A percentile compares a stretch with the other conserved stretches of the same genome.
Conservation (phyloP, 2,888 invertebrate genomes). For the Nephrotoma flavescens region DNA sequence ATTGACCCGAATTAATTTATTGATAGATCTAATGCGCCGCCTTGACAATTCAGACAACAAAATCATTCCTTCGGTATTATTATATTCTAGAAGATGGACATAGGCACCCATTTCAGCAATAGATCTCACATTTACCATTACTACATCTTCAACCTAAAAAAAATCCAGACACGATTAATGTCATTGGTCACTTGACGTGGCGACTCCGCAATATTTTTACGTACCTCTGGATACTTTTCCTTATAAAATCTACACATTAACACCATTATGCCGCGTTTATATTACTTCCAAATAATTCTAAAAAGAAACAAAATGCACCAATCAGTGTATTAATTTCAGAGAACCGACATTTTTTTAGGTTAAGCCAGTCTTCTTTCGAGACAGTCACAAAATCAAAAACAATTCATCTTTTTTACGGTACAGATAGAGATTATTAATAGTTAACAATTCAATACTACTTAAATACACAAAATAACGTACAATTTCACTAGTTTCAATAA, state of each 20-base stretch:
- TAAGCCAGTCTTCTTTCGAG: neutral
- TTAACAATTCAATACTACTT: neutral
- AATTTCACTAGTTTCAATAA: neutral
- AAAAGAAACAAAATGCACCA: neutral
- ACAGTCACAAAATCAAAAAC: neutral
- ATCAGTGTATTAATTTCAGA: neutral
- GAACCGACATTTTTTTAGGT: neutral
- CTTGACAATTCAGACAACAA: slow-evolving; percentile 93
- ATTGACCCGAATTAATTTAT: slow-evolving; percentile 96
- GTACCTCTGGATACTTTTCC: slow-evolving; percentile 82
- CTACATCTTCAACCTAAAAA: slow-evolving; percentile 82
- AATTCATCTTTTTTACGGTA: neutral
- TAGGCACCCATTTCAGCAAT: slow-evolving; percentile 99
- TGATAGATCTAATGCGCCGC: slow-evolving; percentile 96
- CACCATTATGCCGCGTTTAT: slow-evolving; percentile 47
- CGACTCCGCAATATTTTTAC: neutral
- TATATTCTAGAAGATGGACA: slow-evolving; percentile 93
- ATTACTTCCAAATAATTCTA: neutral
- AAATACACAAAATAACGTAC: neutral
- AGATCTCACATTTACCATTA: slow-evolving; percentile 95
- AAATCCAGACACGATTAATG: neutral
- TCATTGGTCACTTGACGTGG: neutral
- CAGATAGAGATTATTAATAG: neutral
- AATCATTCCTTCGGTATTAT: slow-evolving; percentile 99
- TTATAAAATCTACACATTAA: slow-evolving; percentile 93